phyloP scores from a whole-genome alignment of 2,888 invertebrate genomes.

The Phytoseiulus persimilis region DNA sequence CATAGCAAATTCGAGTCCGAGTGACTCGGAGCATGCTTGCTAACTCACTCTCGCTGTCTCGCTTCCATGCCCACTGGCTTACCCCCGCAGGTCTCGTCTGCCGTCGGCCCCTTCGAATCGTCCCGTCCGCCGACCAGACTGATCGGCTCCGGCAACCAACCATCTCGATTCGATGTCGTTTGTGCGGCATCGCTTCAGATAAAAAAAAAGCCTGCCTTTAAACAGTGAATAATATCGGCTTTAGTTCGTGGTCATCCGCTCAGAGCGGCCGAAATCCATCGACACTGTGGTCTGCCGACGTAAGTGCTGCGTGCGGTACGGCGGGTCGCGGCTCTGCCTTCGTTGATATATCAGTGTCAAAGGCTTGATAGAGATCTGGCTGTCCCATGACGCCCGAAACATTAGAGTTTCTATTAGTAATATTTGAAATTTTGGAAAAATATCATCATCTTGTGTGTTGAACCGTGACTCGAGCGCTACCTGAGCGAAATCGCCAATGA shows the following conservation, averaged over 20 bases:
- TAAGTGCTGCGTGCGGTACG: too few species aligned
- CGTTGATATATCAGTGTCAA: slow-evolving; percentile 5
- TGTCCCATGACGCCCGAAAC: background rate
- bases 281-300: background rate
- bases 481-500: background rate
- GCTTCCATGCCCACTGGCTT: background rate
- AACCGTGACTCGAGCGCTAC: background rate
- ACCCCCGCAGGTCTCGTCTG: background rate
- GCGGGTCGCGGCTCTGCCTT: background rate
- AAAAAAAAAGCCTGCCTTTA: background rate
- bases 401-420: slow-evolving; percentile 5
- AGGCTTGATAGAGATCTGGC: background rate
- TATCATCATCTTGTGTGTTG: background rate
- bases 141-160: background rate
- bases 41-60: background rate
- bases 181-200: background rate
- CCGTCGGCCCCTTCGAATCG: background rate
- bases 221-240: background rate
- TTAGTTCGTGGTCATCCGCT: background rate
- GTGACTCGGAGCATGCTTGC: background rate
- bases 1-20: background rate
- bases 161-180: background rate
- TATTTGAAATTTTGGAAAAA: background rate
- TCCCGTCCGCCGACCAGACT: background rate
- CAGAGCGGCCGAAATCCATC: background rate